Evolutionary conservation across 2,888 invertebrate genomes (phyloP), one percentile per base, ranked within the genome.

Genomic region (Eristalis arbustorum): DNA sequence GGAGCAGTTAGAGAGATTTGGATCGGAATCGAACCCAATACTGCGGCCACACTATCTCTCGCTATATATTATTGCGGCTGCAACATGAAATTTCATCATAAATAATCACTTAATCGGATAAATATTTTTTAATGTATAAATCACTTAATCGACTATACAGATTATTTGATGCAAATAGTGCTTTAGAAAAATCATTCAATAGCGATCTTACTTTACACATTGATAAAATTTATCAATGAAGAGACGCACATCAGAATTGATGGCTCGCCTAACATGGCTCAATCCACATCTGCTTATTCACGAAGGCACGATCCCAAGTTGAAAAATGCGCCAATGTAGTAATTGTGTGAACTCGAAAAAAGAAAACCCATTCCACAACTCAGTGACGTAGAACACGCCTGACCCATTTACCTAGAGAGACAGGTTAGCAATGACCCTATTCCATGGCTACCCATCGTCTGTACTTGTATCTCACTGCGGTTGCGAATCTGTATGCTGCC

Each of bases 351-450:
- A 84, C 69, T 81, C 62, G 73, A 49, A 88, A 88, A 88, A 88
- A 87, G 84, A 84, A 88, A 88, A 88, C 84, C 80, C 72, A 68
- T 80, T 75, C 22, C 49, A 84, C 77, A 67, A 14, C 25, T 67
- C 64, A 49, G 88, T 89, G 88, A 89, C 88, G 88, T 89, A 88
- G 84, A 89, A 88, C 89, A 89, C 89, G 88, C 85, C 88, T 89
- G 89, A 89, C 89, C 89, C 61, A 89, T 89, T 89, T 89, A 88
- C 88, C 87, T 83, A 88, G 28, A 72, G 73, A 89, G 88, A 73
- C 89, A 89, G 88, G 89, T 89, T 89, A 78, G 69, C 84, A 88
- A 78, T 88, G 88, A 89, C 89, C 89, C 76, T 87, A 88, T 89
- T 89, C 66, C 23, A 40, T 11, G 31, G 25, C 68, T 68, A 83